Evolutionary conservation across 2,113 vertebrate genomes (phyloP).

Genomic region (Anser brachyrhynchus): DNA sequence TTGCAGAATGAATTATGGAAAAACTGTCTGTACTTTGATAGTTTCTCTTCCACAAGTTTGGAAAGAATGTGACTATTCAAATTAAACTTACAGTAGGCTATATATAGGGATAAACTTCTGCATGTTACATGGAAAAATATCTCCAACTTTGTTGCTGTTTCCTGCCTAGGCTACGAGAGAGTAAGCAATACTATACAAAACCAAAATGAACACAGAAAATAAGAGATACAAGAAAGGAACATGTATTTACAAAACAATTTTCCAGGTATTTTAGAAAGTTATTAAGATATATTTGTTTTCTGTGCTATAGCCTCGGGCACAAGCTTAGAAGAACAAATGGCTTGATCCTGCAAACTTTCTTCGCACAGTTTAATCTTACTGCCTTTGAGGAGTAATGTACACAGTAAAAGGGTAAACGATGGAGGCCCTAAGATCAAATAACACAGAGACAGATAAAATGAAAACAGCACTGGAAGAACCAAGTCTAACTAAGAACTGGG

Average conservation of each 20-base stretch:
- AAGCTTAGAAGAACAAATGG: constrained; percentile 22
- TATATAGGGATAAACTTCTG: background rate
- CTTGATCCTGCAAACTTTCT: background rate
- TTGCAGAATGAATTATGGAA: background rate
- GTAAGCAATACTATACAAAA: background rate
- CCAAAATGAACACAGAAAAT: background rate
- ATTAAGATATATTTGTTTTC: constrained; percentile 29
- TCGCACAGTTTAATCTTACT: constrained; percentile 5
- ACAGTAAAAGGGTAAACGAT: background rate
- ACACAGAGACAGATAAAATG: background rate
- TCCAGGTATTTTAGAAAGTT: constrained; percentile 8
- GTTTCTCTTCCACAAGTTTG: background rate
- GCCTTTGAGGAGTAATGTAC: background rate
- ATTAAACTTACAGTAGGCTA: background rate
- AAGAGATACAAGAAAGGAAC: background rate
- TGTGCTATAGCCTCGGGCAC: background rate
- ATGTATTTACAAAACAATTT: background rate
- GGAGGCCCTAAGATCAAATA: background rate
- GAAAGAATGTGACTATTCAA: background rate
- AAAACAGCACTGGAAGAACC: background rate
- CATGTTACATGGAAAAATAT: background rate
- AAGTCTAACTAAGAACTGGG: background rate
- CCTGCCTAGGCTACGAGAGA: background rate
- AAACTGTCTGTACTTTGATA: background rate
- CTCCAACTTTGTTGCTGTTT: background rate